These are phyloP conservation scores for Ariopsis seemanni DNA, from an alignment of 2,113 vertebrate species.

Conservation along the genomic window DNA sequence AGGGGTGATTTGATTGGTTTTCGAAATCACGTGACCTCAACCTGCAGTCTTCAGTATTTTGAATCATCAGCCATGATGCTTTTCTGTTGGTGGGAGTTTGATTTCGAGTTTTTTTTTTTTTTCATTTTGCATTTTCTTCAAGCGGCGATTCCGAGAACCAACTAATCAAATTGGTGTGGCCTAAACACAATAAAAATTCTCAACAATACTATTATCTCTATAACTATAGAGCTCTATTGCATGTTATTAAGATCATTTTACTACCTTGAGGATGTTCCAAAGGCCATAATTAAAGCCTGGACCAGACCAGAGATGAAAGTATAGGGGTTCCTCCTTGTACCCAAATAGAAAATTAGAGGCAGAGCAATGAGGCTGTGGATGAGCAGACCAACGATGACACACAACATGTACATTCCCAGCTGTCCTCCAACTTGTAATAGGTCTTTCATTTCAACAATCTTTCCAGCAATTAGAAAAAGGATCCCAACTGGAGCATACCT, in stretches of 20 bases:
- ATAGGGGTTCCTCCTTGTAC: constrained; percentile 90
- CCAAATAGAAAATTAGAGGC: constrained; percentile 88
- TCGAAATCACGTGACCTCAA: too few species aligned
- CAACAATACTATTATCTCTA: neutral
- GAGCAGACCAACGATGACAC: constrained; percentile 88
- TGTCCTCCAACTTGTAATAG: constrained; percentile 88
- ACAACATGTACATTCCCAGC: constrained; percentile 93
- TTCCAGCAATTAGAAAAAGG: constrained; percentile 95
- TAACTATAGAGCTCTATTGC: neutral
- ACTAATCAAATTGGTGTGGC: too few species aligned
- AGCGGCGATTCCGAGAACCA: too few species aligned
- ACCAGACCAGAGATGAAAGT: constrained; percentile 86
- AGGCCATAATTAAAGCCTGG: constrained; percentile 91
- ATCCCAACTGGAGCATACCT: constrained; percentile 97
- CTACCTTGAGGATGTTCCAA: constrained; percentile 95
- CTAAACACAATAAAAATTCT: neutral
- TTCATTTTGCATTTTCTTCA: too few species aligned
- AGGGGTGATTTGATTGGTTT: too few species aligned
- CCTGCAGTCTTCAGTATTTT: too few species aligned
- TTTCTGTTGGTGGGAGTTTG: too few species aligned
- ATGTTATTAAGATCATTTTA: neutral
- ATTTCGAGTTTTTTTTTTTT: too few species aligned
- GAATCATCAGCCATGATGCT: too few species aligned
- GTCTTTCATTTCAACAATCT: constrained; percentile 96
- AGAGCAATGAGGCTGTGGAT: constrained; percentile 88